Conservation (phyloP, 1,140 invertebrate species). For the Drosophila arawakana region DNA sequence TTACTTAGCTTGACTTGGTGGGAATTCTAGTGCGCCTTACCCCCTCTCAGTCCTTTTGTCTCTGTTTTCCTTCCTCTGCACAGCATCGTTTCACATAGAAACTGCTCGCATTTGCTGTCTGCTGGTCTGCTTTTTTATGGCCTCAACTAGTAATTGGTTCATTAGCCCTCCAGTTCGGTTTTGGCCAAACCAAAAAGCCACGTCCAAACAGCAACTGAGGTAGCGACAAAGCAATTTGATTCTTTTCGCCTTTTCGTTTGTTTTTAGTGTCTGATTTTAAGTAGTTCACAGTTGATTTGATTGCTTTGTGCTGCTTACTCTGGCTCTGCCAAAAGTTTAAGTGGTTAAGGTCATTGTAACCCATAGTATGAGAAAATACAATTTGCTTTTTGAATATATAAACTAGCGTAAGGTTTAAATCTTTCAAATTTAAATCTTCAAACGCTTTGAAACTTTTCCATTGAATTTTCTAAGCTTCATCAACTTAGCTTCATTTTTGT, state of each 20-base stretch:
- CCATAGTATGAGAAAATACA: constrained; percentile 11
- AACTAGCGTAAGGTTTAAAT: background rate
- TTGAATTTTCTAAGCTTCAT: too few relatives aligned
- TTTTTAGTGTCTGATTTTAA: constrained; percentile 49
- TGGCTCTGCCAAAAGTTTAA: constrained; percentile 29
- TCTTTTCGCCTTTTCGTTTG: constrained; percentile 44
- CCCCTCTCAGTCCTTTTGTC: background rate
- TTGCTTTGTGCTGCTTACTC: constrained; percentile 17
- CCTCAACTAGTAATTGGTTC: constrained; percentile 73
- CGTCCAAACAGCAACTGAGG: constrained; percentile 37
- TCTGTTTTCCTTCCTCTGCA: background rate
- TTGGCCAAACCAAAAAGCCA: constrained; percentile 3
- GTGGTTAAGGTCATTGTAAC: constrained; percentile 17
- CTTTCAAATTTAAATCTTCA: too few relatives aligned
- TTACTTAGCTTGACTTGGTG: constrained; percentile 46
- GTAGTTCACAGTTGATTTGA: constrained; percentile 48
- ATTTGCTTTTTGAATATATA: background rate
- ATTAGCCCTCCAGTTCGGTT: constrained; percentile 67
- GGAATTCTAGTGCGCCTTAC: constrained; percentile 60
- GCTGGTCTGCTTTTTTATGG: constrained; percentile 56
- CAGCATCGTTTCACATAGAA: constrained; percentile 41
- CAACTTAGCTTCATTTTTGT: too few relatives aligned
- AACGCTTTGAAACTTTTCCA: too few relatives aligned
- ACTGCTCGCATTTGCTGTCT: constrained; percentile 51
- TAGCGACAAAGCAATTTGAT: constrained; percentile 60